A percentile compares a stretch with the other conserved stretches of the same genome.
These are phyloP conservation scores for Propithecus perrieri DNA, from an alignment of 2,797 vertebrate species.

Conservation along the genomic window DNA sequence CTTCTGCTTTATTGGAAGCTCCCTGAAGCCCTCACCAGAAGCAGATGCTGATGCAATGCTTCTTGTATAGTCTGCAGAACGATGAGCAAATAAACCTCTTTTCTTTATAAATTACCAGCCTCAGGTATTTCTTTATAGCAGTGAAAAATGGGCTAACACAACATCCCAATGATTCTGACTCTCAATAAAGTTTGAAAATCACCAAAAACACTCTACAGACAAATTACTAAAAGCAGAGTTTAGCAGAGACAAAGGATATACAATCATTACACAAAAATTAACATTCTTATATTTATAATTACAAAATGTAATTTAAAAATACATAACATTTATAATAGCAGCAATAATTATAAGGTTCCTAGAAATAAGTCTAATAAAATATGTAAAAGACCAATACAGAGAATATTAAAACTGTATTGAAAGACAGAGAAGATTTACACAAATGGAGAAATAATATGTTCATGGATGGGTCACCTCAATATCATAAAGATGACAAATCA, in stretches of 20 bases:
- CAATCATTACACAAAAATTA: not conserved
- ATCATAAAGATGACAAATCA: not conserved
- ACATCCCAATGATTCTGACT: not conserved
- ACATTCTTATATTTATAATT: not conserved
- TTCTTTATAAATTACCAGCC: too few relatives aligned
- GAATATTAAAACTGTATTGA: not conserved
- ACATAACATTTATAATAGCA: not conserved
- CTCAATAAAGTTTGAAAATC: not conserved
- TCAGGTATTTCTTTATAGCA: too few relatives aligned
- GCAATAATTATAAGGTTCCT: not conserved
- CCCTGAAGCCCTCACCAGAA: too few relatives aligned
- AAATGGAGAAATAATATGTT: not conserved
- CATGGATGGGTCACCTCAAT: not conserved
- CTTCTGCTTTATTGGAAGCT: too few relatives aligned
- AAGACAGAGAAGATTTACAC: not conserved
- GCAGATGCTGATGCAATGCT: too few relatives aligned
- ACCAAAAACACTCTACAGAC: not conserved
- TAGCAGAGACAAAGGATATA: not conserved
- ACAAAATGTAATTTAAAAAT: not conserved
- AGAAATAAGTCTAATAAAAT: not conserved
- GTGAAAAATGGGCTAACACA: not conserved
- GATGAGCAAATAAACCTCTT: too few relatives aligned
- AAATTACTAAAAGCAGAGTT: not conserved
- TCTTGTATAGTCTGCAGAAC: too few relatives aligned
- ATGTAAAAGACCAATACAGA: not conserved